Percentiles rank a stretch among this genome's conserved stretches.
These are phyloP conservation scores for Schizothorax lantsangensis DNA, from an alignment of 2,797 vertebrate genomes.

Conservation along the genomic window DNA sequence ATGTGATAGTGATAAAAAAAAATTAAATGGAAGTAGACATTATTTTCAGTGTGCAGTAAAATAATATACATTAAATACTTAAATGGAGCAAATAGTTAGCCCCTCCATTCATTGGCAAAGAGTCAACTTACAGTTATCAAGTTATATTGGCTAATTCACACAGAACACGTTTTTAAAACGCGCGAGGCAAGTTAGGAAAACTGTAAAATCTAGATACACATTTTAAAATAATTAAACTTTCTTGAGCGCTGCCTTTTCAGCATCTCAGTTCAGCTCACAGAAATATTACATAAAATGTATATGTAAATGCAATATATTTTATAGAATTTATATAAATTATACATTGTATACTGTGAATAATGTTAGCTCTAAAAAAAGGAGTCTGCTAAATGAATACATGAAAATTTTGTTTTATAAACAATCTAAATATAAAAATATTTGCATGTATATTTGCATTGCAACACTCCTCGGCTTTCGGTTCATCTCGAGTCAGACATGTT, in stretches of 20 bases:
- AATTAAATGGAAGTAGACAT: neutral
- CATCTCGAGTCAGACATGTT: neutral
- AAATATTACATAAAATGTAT: too few species aligned
- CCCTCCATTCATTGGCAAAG: neutral
- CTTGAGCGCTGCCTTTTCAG: too few species aligned
- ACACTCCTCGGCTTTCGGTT: neutral
- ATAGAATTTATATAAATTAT: neutral
- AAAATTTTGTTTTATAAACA: neutral
- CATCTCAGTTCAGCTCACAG: too few species aligned
- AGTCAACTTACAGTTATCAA: neutral
- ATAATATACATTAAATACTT: neutral
- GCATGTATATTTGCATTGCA: neutral
- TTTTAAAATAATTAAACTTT: too few species aligned
- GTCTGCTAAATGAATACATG: neutral
- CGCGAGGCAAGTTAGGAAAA: too few species aligned
- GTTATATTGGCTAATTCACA: neutral
- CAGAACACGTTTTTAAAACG: too few species aligned
- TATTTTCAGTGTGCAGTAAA: neutral
- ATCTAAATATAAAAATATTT: neutral
- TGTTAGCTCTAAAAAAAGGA: neutral
- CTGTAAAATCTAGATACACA: too few species aligned
- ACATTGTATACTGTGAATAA: neutral
- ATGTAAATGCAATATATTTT: too few species aligned
- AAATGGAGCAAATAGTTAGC: neutral
- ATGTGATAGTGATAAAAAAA: neutral